These are phyloP conservation scores for Enteromius viviparus DNA, from an alignment of 2,797 vertebrate genomes.

Conservation along the genomic window DNA sequence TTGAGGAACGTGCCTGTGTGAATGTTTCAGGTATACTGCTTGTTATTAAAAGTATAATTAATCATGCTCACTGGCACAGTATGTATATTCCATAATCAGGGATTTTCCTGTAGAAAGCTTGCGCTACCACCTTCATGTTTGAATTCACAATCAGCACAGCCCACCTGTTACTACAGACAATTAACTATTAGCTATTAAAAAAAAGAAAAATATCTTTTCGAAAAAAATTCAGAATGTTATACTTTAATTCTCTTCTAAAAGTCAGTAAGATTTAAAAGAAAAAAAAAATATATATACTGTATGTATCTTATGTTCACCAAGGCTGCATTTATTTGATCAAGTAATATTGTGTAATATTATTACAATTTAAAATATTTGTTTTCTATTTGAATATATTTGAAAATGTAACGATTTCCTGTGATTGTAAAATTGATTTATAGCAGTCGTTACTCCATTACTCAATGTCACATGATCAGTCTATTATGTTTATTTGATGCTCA, in stretches of 20 bases:
- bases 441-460: not conserved
- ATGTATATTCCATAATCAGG: not conserved
- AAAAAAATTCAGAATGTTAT: not conserved
- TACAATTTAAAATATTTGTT: not conserved
- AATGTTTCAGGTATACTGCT: conserved; percentile 6
- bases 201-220: not conserved
- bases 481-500: not conserved
- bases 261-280: not conserved
- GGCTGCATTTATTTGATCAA: not conserved
- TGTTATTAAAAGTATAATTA: not conserved
- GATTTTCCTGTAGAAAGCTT: not conserved
- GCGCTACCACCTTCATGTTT: not conserved
- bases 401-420: not conserved
- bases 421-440: not conserved
- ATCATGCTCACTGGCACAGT: conserved; percentile 2
- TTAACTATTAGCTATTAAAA: not conserved
- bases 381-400: not conserved
- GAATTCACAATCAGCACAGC: not conserved
- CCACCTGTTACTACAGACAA: not conserved
- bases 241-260: not conserved
- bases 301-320: not conserved
- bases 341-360: not conserved
- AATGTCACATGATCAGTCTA: not conserved
- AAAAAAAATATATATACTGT: too few relatives aligned
- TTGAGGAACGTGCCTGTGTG: not conserved